These are phyloP conservation scores for Drosophila aff. DNA, from an alignment of 1,140 invertebrate species.

Conservation along the genomic window DNA sequence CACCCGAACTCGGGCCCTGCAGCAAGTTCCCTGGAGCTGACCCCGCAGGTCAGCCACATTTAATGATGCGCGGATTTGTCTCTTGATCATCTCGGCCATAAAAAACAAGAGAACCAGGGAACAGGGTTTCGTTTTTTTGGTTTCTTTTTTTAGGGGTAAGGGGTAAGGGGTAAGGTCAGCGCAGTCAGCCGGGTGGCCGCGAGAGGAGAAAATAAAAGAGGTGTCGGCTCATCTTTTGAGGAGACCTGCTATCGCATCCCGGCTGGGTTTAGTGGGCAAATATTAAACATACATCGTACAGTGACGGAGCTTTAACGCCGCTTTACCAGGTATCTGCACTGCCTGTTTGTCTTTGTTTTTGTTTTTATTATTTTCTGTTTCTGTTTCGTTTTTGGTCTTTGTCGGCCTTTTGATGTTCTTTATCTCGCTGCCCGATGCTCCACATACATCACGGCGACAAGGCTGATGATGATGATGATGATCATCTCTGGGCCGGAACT, in stretches of 20 bases:
- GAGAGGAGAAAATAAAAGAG: background rate
- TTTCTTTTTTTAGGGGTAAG: background rate
- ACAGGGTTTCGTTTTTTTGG: background rate
- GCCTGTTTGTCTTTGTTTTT: constrained; percentile 14
- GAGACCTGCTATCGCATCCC: constrained; percentile 64
- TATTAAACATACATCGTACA: constrained; percentile 61
- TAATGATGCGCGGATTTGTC: constrained; percentile 63
- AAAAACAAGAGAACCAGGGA: constrained; percentile 10
- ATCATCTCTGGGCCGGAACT: constrained; percentile 61
- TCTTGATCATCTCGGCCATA: constrained; percentile 54
- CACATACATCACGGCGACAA: constrained; percentile 50
- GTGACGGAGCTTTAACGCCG: constrained; percentile 54
- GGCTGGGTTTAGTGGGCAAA: constrained; percentile 54
- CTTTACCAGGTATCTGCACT: constrained; percentile 28
- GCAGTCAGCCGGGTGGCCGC: constrained; percentile 17
- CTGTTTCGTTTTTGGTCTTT: constrained; percentile 49
- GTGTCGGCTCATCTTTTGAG: constrained; percentile 40
- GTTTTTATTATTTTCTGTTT: constrained; percentile 40
- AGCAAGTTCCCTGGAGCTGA: constrained; percentile 35
- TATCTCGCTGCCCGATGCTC: constrained; percentile 58
- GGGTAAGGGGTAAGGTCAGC: constrained; percentile 31
- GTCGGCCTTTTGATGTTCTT: constrained; percentile 74
- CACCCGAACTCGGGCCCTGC: constrained; percentile 2
- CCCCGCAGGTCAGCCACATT: constrained; percentile 55
- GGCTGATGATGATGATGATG: constrained; percentile 24